Conservation (phyloP, 30 jellyfish, hydroid and myxozoan genomes). For the Hydractinia echinata region DNA sequence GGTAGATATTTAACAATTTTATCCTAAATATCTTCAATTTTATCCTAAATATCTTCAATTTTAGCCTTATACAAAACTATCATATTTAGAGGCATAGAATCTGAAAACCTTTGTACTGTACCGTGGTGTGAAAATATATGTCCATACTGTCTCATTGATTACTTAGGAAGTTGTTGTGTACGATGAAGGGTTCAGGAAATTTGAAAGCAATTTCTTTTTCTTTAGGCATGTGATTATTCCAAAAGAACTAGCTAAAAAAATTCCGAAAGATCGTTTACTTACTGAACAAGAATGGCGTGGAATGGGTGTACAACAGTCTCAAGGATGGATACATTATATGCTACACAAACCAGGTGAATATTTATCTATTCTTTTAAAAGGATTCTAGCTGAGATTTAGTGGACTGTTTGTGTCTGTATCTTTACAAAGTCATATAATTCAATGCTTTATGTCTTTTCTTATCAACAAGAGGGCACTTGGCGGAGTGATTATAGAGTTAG, state of each 20-base stretch:
- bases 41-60: too few species aligned
- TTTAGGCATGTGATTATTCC: constrained; percentile 86
- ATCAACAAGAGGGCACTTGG: not conserved
- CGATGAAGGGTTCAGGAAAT: too few species aligned
- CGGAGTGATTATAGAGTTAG: not conserved
- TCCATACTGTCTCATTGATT: too few species aligned
- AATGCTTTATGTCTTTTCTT: not conserved
- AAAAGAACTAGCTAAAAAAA: constrained; percentile 75
- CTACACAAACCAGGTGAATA: constrained; percentile 89
- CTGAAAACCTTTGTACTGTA: too few species aligned
- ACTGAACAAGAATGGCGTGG: constrained; percentile 87
- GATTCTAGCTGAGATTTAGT: not conserved
- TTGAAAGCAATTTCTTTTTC: not conserved
- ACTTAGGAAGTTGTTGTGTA: too few species aligned
- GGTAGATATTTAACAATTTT: too few species aligned
- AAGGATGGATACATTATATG: constrained; percentile 96
- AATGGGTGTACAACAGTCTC: constrained; percentile 83
- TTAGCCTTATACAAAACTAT: too few species aligned
- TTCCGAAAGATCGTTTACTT: constrained; percentile 56
- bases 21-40: too few species aligned
- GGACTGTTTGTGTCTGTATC: not conserved
- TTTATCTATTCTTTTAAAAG: not conserved
- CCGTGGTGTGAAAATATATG: too few species aligned
- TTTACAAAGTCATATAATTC: not conserved
- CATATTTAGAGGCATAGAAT: too few species aligned